Evolutionary conservation across 2,113 vertebrate species (phyloP).

Genomic region (Ellobius talpinus): DNA sequence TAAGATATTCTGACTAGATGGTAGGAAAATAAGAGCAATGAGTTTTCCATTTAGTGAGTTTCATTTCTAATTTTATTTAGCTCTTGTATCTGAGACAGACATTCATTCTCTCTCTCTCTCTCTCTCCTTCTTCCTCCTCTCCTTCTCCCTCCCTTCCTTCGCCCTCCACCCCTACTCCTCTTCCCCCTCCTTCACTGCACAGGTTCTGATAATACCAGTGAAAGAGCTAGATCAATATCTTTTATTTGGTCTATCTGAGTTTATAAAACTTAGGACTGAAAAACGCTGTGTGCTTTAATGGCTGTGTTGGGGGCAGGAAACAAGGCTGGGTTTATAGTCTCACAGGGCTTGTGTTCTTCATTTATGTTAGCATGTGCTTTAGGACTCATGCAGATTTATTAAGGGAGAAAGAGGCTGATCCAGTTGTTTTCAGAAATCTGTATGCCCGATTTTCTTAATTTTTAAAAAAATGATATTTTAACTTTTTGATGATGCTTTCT

Average conservation of each 20-base stretch:
- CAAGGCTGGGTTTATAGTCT: slow-evolving; percentile 16
- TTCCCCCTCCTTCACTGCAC: neutral
- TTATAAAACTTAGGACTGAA: slow-evolving; percentile 45
- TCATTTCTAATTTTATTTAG: slow-evolving; percentile 47
- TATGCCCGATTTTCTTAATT: slow-evolving; percentile 33
- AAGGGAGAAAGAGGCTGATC: slow-evolving; percentile 7
- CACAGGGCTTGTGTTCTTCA: neutral
- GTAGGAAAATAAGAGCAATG: neutral
- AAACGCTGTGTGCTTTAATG: neutral
- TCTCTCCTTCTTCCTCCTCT: too few species aligned
- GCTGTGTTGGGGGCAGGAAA: neutral
- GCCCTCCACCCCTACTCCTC: accelerated
- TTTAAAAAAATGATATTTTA: neutral
- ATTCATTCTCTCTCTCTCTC: neutral
- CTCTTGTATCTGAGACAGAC: neutral
- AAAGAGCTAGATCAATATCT: neutral
- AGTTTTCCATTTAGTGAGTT: neutral
- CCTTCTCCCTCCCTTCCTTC: accelerated
- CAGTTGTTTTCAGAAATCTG: slow-evolving; percentile 3
- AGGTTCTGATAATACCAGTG: neutral
- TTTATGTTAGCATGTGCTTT: slow-evolving; percentile 34
- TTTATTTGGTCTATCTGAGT: slow-evolving; percentile 32
- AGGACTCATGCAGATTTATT: slow-evolving; percentile 1
- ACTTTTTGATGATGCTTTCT: slow-evolving; percentile 26
- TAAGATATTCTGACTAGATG: neutral